Base-by-base conservation (phyloP, 2,888 invertebrate genomes). In the Heteromurus nitidus region DNA sequence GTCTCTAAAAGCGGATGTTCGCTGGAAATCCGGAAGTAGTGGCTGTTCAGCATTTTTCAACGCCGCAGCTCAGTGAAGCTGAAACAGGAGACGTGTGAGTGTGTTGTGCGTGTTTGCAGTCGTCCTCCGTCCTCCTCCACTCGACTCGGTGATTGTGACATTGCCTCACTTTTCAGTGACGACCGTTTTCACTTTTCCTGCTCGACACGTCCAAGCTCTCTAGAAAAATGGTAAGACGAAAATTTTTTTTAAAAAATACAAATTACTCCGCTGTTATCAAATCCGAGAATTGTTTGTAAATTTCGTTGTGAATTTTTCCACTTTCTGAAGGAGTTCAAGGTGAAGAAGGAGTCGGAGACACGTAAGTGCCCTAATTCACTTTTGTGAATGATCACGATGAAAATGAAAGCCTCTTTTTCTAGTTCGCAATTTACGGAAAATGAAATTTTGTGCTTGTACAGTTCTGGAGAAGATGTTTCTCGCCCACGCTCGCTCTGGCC, bases 391-490 rank as follows among this genome's bases (percentile, higher is more conserved):
- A 53, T 30, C 5, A n/a, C n/a, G n/a, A n/a, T n/a, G 47, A 47
- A 5, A 47, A 47, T 16, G n/a, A 64, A 36, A 30, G 36, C 36
- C 22, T 64, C 22, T 22, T 13, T n/a, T n/a, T n/a, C 16, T 47
- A 16, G 47, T 36, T 3, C 3, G 11, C 47, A 47, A 47, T 64
- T 64, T 2, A 30, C 20, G 58, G 13, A 20, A 11, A 18, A 22
- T 62, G 5, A 3, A 62, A 62, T 11, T 5, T 13, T 20, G 58
- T 11, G n/a, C 18, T 28, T 11, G 7, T 20, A 22, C 58, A 84
- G 84, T 84, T 44, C 18, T 84, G 72, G 84, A 84, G 72, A 84
- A 84, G 31, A 50, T 84, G 53, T 84, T 84, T 76, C 22, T 47
- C n/a, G 72, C 53, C n/a, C 74, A 84, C 55, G 67, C 82, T 20